phyloP scores from a whole-genome alignment of 2,113 vertebrate species.

The Onychorhynchus coronatus region DNA sequence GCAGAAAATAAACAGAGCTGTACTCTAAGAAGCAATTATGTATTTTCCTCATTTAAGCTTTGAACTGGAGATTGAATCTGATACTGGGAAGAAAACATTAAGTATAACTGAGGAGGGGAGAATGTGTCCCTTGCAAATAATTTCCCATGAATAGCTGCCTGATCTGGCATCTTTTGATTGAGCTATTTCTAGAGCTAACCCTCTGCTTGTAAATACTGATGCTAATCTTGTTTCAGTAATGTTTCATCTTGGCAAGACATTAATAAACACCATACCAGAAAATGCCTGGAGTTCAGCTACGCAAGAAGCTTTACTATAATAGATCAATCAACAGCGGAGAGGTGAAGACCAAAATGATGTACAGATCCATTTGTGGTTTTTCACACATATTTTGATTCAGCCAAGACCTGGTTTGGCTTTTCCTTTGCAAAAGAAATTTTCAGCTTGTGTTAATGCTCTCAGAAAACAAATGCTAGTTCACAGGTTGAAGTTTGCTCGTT shows the following conservation, averaged over 20 bases:
- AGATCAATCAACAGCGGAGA: background rate
- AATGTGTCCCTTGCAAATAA: background rate
- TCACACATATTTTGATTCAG: background rate
- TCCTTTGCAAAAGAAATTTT: background rate
- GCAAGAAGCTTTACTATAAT: background rate
- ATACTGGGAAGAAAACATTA: background rate
- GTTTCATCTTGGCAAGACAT: constrained; percentile 31
- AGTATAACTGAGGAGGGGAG: background rate
- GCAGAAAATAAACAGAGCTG: constrained; percentile 2
- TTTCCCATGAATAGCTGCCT: background rate
- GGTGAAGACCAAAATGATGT: background rate
- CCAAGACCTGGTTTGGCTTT: background rate
- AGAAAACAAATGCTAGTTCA: background rate
- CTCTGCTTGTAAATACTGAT: constrained; percentile 41
- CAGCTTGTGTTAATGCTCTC: background rate
- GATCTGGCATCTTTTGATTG: constrained; percentile 19
- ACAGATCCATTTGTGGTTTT: background rate
- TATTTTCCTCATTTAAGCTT: constrained; percentile 14
- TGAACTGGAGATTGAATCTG: background rate
- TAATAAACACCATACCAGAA: constrained; percentile 30
- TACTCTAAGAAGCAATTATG: background rate
- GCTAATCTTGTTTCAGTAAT: constrained; percentile 51
- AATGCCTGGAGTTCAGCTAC: background rate
- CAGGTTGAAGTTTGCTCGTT: background rate
- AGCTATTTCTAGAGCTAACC: constrained; percentile 39